phyloP scores from a whole-genome alignment of 2,888 invertebrate species.

The Caenorhabditis zanzibari region DNA sequence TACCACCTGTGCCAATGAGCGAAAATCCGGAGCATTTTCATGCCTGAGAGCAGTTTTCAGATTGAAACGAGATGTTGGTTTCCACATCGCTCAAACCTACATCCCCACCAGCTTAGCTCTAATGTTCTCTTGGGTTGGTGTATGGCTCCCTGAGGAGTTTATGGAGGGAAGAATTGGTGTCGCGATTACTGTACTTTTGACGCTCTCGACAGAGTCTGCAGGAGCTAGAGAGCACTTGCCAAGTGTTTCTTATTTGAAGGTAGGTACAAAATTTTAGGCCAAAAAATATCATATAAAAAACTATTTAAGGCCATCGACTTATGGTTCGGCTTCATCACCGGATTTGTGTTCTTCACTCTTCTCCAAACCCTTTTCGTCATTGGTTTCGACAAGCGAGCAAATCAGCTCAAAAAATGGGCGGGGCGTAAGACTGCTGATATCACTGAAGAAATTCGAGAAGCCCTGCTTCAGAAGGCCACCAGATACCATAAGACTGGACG shows the following conservation, averaged over 20 bases:
- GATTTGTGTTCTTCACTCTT: conserved; percentile 83
- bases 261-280: background rate
- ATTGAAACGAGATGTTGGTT: conserved; percentile 82
- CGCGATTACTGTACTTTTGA: conserved; percentile 83
- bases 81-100: conserved; percentile 83
- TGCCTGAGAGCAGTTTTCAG: conserved; percentile 80
- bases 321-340: conserved; percentile 83
- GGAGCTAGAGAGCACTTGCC: conserved; percentile 83
- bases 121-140: conserved; percentile 83
- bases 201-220: conserved; percentile 83
- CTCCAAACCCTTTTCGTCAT: conserved; percentile 83
- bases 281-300: no score
- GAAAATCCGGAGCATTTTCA: conserved; percentile 76
- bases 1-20: conserved; percentile 74
- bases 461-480: conserved; percentile 78
- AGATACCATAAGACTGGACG: conserved; percentile 82
- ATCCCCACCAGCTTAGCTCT: conserved; percentile 83
- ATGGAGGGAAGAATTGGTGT: conserved; percentile 83
- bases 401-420: conserved; percentile 82
- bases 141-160: conserved; percentile 83
- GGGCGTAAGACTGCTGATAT: conserved; percentile 79
- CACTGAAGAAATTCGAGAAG: conserved; percentile 80
- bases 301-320: conserved; percentile 82
- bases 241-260: conserved; percentile 83
- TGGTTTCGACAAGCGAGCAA: conserved; percentile 83